Evolutionary conservation across 2,113 vertebrate genomes (phyloP).

Genomic region (Gallinago jamesoni): DNA sequence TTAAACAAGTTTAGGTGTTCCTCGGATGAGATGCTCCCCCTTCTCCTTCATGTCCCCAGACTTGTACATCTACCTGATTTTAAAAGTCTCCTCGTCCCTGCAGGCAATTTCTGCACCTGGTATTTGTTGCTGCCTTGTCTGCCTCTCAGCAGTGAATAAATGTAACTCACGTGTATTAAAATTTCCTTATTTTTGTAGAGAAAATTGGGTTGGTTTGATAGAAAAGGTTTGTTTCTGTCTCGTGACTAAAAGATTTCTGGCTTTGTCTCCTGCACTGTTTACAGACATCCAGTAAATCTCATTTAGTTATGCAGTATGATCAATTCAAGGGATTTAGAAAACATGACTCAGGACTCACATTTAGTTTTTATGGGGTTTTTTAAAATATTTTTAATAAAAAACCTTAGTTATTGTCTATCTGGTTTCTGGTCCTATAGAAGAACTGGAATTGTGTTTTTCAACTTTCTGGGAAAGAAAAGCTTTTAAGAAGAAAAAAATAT

Average conservation of each 20-base stretch:
- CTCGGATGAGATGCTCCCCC: rapidly evolving
- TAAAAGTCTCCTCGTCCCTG: not conserved
- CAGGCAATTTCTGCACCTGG: not conserved
- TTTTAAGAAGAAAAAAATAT: not conserved
- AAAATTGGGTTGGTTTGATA: not conserved
- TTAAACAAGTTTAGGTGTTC: not conserved
- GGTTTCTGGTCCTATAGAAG: not conserved
- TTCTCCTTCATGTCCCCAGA: not conserved
- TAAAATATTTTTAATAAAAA: not conserved
- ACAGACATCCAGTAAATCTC: not conserved
- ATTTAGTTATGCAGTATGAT: not conserved
- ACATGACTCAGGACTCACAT: not conserved
- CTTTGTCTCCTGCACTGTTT: not conserved
- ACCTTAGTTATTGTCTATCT: not conserved
- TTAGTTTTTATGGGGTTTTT: not conserved
- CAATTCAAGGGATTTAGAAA: not conserved
- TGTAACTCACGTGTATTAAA: not conserved
- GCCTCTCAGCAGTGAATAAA: not conserved
- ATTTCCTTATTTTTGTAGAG: not conserved
- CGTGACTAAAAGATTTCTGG: not conserved
- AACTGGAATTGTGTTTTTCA: not conserved
- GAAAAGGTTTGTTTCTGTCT: not conserved
- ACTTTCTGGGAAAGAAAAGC: not conserved
- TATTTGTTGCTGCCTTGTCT: not conserved
- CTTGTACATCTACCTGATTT: not conserved